Evolutionary conservation across 64 coral and sea anemone genomes (phyloP), one percentile per base, ranked within the genome.

Genomic region (Pocillopora damicornis): DNA sequence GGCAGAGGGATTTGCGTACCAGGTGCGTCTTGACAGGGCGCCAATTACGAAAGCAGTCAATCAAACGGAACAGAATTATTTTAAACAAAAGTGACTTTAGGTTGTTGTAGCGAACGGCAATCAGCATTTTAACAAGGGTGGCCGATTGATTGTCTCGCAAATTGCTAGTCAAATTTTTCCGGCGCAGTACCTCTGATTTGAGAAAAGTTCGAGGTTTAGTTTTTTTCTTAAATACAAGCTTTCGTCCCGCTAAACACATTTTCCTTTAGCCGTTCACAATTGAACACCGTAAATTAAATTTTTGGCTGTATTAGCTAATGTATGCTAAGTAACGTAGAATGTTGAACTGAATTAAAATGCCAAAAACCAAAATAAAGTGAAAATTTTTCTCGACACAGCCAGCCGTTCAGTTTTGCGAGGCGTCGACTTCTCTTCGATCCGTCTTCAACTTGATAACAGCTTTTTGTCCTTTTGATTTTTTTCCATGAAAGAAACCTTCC

Each of bases 11-110:
- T 73, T 22, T 57, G 35, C 15, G 81, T 12, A 73, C 81, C 81
- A 85, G 81, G 64, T 85, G 81, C 64, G 9, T 73, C 81, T 0
- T 85, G 64, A 85, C 61, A 68, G 80, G 80, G 80, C 35, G 80
- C 80, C 80, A 67, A 85, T 85, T 85, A 37, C 13, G 72, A 85
- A 85, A 66, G 37, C 37, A 58, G 63, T 68, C 63, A 85, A 68
- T 85, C 37, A 72, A 15, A 23, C 18, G 57, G 38, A 25, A 58
- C 18, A 67, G 9, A 85, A 15, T 14, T 65, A 15, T 14, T 65
- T 58, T 22, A 63, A 60, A 79, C 11, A 77, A 20, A 42, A n/a
- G 75, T 37, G 18, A 20, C 20, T 7, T 56, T 20, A 18, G 75
- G 38, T 18, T 51, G 16, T 56, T 51, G 38, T 1, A 20, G 18